phyloP scores from a whole-genome alignment of 92 coral and sea anemone genomes.

The Umimayanthus chanpuru region DNA sequence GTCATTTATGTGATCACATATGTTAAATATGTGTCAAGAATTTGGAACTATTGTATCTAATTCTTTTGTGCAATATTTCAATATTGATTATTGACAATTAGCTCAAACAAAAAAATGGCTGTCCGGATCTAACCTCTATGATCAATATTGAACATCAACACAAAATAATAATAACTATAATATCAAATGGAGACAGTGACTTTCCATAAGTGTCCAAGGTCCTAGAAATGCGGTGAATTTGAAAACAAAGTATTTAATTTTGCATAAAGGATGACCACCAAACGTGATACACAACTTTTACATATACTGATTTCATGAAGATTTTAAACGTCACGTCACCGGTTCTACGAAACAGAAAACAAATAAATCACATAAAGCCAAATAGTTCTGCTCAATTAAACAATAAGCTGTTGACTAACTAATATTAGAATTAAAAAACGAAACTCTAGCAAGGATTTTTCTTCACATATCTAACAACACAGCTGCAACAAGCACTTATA shows the following conservation, averaged over 20 bases:
- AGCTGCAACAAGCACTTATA: background rate
- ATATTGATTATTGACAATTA: background rate
- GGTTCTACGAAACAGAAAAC: background rate
- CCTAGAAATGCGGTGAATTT: constrained; percentile 1
- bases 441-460: background rate
- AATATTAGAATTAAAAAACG: too few species aligned
- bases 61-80: background rate
- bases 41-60: constrained; percentile 17
- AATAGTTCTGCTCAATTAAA: background rate
- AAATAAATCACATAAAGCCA: background rate
- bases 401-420: background rate
- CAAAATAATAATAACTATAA: background rate
- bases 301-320: background rate
- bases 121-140: too few species aligned
- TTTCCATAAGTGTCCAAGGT: background rate
- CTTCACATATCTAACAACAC: background rate
- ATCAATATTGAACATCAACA: background rate
- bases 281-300: background rate
- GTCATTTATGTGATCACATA: background rate
- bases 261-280: background rate
- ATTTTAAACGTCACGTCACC: constrained; percentile 21
- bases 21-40: background rate
- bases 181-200: background rate
- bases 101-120: too few species aligned
- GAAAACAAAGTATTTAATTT: constrained; percentile 7